phyloP scores from a whole-genome alignment of 2,888 invertebrate genomes.

The Actias luna region DNA sequence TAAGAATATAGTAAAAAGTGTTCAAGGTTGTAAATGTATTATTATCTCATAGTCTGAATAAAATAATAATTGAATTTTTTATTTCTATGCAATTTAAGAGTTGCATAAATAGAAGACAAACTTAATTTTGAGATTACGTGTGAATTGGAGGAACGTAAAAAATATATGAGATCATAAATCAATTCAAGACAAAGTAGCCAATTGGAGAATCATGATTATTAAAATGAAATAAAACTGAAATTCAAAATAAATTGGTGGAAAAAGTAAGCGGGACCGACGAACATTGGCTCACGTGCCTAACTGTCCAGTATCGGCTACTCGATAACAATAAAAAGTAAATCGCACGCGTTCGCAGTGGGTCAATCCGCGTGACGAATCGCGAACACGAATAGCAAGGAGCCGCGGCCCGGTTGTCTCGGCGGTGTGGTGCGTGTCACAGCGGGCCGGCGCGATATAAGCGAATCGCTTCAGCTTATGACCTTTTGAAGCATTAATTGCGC shows the following conservation, averaged over 20 bases:
- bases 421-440: background rate
- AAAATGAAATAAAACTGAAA: background rate
- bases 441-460: background rate
- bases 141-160: background rate
- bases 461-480: background rate
- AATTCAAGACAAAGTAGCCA: background rate
- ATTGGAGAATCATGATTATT: background rate
- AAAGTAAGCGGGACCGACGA: background rate
- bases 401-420: slow-evolving; percentile 37
- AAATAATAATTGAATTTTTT: too few relatives aligned
- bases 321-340: slow-evolving; percentile 24
- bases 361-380: slow-evolving; percentile 62
- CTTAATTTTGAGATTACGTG: too few relatives aligned
- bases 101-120: too few relatives aligned
- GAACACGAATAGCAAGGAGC: slow-evolving; percentile 55
- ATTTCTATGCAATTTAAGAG: too few relatives aligned
- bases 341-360: slow-evolving; percentile 60
- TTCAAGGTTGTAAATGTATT: too few relatives aligned
- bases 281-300: background rate
- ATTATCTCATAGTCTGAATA: too few relatives aligned
- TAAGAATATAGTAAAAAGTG: too few relatives aligned
- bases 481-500: too few relatives aligned
- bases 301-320: background rate
- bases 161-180: too few relatives aligned
- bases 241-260: background rate